Evolutionary conservation across 2,797 vertebrate species (phyloP), one percentile per base, ranked within the genome.

Genomic region (Coregonus suidteri): DNA sequence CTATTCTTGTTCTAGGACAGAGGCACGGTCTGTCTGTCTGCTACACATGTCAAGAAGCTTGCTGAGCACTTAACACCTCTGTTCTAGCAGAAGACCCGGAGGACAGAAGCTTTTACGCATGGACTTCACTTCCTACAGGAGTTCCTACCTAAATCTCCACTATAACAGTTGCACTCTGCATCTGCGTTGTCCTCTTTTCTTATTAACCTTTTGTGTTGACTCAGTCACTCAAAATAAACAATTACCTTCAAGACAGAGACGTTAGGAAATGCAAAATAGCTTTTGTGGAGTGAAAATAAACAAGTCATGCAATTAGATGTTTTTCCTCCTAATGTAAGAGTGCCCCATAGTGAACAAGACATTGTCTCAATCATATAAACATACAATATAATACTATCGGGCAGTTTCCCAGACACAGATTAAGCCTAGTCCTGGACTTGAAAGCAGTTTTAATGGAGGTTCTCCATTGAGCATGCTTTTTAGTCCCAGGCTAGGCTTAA

Each of bases 1-100:
- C 37, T 41, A n/a, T 70, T 53, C 71, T 53, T 34, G 71, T 53
- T 56, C 15, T 30, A 9, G 52, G 30, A 73, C 71, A 1, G 14
- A 16, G 4, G 25, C 47, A 35, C 2, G 47, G 20, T 30, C 59
- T 30, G 59, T 64, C 59, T 64, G 20, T 64, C 18, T 16, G 52
- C 71, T 53, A 18, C 68, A 41, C 14, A 34, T 34, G 31, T 34
- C 31, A 34, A 34, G 31, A 34, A 34, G 31, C 31, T 34, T 34
- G 31, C 41, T 47, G 41, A 30, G 30, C 13, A 35, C 15, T 6
- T 34, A 68, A 68, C 31, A 3, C 34, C 31, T 68, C 66, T 68
- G 15, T 68, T 68, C 34, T 66, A 34, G 64, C 64, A 66, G 20
- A 68, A 65, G 64, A 68, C 31, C 66, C 66, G 5, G 66, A 37